These are phyloP conservation scores for Eupithecia centaureata DNA, from an alignment of 2,888 invertebrate genomes.

Conservation along the genomic window DNA sequence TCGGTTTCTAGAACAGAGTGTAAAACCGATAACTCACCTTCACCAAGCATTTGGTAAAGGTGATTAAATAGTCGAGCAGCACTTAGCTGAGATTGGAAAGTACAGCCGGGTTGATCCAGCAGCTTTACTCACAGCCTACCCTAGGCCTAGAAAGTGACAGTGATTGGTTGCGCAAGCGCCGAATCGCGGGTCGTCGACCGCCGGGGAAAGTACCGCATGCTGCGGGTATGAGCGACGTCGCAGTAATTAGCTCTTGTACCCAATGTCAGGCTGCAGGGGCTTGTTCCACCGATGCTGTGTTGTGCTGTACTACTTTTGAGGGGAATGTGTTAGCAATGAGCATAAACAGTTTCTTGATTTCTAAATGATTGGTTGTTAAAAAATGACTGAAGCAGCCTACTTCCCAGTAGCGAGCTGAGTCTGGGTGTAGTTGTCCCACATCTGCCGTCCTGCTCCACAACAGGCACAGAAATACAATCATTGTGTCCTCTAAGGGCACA, in stretches of 20 bases:
- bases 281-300: not conserved
- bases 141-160: conserved; percentile 78
- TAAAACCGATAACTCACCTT: not conserved
- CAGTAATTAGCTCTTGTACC: conserved; percentile 58
- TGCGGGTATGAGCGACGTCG: conserved; percentile 49
- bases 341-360: not conserved
- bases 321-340: not conserved
- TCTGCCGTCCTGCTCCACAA: too few species aligned
- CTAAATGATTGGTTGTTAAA: not conserved
- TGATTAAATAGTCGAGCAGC: not conserved
- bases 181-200: conserved; percentile 73
- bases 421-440: too few species aligned
- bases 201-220: conserved; percentile 67
- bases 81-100: conserved; percentile 27
- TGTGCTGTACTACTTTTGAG: not conserved
- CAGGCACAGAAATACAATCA: too few species aligned
- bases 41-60: too few species aligned
- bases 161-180: conserved; percentile 74
- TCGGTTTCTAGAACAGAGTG: too few species aligned
- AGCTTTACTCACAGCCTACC: conserved; percentile 46
- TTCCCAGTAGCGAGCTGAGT: too few species aligned
- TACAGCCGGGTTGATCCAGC: conserved; percentile 16
- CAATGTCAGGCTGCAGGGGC: conserved; percentile 31
- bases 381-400: not conserved
- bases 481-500: too few species aligned